Base-by-base conservation (phyloP, 2,113 vertebrate species). In the Phodopus roborovskii region DNA sequence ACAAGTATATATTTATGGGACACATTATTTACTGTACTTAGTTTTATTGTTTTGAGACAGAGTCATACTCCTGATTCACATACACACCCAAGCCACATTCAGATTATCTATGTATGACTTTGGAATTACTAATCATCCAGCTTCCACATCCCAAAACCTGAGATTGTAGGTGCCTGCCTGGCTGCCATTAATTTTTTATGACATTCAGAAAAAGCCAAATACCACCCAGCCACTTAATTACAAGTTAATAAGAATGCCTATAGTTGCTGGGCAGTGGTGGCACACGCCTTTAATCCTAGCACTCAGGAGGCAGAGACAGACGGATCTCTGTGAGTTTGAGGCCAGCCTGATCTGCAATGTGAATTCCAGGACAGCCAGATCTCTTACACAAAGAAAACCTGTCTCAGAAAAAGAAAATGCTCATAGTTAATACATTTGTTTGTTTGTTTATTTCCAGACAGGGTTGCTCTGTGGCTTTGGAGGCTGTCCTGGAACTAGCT, bases 121-220 rank as follows among this genome's bases (percentile, higher is more conserved):
- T 68, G 45, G 45, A 86, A 48, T 17, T 5, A 48, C 79, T 68
- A 33, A 50, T 86, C 62, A 28, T 33, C 9, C 42, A 30, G 39
- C 60, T 60, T 45, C 60, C 58, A 64, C 16, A 81, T 30, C 19
- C 83, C 16, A 36, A 68, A 30, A 10, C 17, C 64, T 86, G 19
- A 68, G 30, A 50, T 36, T 36, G 36, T 28, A 86, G 42, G 62
- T 30, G n/a, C 56, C 15, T 85, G 42, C 62, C 62, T 66, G 8
- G 28, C 62, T 45, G 89, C 30, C 48, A 75, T 81, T 88, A 42
- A 36, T 62, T 62, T 86, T 83, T 30, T 20, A 85, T 26, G 92
- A 39, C 53, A 64, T 36, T 92, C 89, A 74, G 16, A 50, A 84
- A 79, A 96, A 94, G 48, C 56, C 84, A 86, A 75, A 77, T 64